Percentiles rank a stretch among this genome's conserved stretches.
phyloP scores from a whole-genome alignment of 2,797 vertebrate species.

The Tarsius wallacei region DNA sequence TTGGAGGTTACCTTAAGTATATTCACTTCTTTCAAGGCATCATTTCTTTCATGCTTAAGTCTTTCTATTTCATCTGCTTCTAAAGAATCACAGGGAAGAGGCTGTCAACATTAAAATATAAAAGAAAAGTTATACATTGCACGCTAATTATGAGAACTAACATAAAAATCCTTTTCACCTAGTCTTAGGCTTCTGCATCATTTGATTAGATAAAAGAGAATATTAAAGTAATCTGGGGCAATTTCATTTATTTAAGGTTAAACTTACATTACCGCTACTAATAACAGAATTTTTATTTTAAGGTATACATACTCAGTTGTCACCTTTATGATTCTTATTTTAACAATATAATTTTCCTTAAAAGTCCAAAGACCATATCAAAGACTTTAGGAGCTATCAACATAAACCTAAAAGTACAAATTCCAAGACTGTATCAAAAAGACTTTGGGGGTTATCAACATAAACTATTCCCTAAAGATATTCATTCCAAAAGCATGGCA shows the following conservation, averaged over 20 bases:
- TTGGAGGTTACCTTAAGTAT: slow-evolving; percentile 93
- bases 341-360: slow-evolving; percentile 49
- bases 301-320: background rate
- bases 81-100: slow-evolving; percentile 91
- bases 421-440: background rate
- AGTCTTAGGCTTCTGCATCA: background rate
- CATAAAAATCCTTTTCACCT: slow-evolving; percentile 39
- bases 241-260: slow-evolving; percentile 40
- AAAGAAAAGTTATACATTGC: slow-evolving; percentile 36
- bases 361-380: background rate
- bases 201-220: slow-evolving; percentile 56
- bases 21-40: slow-evolving; percentile 93
- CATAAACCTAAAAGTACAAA: slow-evolving; percentile 36
- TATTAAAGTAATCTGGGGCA: background rate
- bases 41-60: slow-evolving; percentile 93
- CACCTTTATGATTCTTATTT: slow-evolving; percentile 57
- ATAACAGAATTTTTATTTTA: slow-evolving; percentile 30
- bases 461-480: slow-evolving; percentile 7
- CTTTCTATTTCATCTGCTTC: slow-evolving; percentile 93
- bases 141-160: slow-evolving; percentile 58
- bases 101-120: slow-evolving; percentile 87
- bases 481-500: background rate
- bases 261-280: background rate
- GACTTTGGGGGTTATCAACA: background rate
- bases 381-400: background rate